Base-by-base conservation (phyloP, 2,113 vertebrate genomes). In the Oreochromis spilurus region DNA sequence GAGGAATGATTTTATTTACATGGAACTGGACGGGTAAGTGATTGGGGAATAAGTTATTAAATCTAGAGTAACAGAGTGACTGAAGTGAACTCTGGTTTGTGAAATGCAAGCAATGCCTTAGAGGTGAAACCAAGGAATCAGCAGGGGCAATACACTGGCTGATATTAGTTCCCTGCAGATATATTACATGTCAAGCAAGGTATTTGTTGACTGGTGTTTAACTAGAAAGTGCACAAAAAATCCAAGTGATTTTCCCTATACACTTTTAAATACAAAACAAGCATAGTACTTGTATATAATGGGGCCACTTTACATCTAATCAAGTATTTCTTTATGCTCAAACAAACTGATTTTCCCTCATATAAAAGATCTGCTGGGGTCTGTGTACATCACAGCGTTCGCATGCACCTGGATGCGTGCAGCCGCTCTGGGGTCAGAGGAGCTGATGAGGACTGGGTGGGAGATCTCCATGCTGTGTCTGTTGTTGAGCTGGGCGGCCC, bases 401-500 rank as follows among this genome's bases (percentile, higher is more conserved):
- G 38, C 48, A 50, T 95, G 92, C 67, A 98, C 99, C 77, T 97
- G 97, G 0, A 99, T 99, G 94, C 98, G 98, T 91, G 98, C 98
- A 0, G 98, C 97, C 0, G 98, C 98, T 52, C 98, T 96, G 0
- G 99, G 98, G 88, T 99, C 98, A 0, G 98, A 99, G 85, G 98
- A 99, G 95, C 98, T 99, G 97, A 99, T 99, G 90, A 99, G 97
- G 29, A 99, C 97, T 0, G 98, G 98, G 9, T 98, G 98, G 0
- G 98, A 99, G 93, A 99, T 99, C 95, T 99, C 98, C 98, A 99
- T 99, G 90, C 98, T 99, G 93, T 99, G 99, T 85, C 98, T 97
- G 95, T 99, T 99, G 96, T 97, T 98, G 84, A 97, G 96, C 88
- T 98, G 98, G 4, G 98, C 97, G 17, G 98, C 97, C 83, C 98